Percentiles rank a stretch among this genome's conserved stretches.
Evolutionary conservation across 2,797 vertebrate genomes (phyloP).

Genomic region (Hippopotamyrus pictus): DNA sequence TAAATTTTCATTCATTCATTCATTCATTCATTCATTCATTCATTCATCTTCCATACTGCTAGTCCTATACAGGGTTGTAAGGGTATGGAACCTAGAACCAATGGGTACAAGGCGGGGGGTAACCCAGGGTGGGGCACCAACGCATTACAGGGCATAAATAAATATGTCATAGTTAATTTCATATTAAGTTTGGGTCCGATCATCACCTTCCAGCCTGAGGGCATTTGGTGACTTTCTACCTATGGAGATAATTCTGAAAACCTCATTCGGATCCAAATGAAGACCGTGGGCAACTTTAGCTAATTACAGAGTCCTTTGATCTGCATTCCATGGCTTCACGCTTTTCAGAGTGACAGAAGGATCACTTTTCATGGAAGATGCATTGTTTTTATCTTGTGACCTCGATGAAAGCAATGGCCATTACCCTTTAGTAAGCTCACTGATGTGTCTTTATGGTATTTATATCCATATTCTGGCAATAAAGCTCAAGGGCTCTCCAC

Average conservation of each 20-base stretch:
- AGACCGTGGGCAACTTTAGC: not conserved
- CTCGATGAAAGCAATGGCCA: not conserved
- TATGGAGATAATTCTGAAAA: constrained; percentile 2
- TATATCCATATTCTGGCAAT: not conserved
- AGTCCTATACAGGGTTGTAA: not conserved
- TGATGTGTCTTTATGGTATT: constrained; percentile 1
- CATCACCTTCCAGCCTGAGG: not conserved
- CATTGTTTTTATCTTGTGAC: not conserved
- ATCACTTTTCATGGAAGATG: constrained; percentile 4
- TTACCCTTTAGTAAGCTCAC: not conserved
- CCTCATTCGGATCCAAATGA: not conserved
- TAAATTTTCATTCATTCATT: not conserved
- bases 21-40: not conserved
- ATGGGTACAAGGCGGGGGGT: not conserved
- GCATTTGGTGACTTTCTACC: not conserved
- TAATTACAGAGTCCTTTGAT: constrained; percentile 21
- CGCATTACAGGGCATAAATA: not conserved
- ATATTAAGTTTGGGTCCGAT: not conserved
- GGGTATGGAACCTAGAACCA: not conserved
- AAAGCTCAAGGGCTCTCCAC: constrained; percentile 3
- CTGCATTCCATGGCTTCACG: not conserved
- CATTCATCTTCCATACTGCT: not conserved
- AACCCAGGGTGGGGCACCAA: not conserved
- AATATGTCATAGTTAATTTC: not conserved
- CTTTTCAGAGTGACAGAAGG: not conserved